A percentile compares a stretch with the other conserved stretches of the same genome.
Evolutionary conservation across 2,888 invertebrate species (phyloP).

Genomic region (Agrochola macilenta): DNA sequence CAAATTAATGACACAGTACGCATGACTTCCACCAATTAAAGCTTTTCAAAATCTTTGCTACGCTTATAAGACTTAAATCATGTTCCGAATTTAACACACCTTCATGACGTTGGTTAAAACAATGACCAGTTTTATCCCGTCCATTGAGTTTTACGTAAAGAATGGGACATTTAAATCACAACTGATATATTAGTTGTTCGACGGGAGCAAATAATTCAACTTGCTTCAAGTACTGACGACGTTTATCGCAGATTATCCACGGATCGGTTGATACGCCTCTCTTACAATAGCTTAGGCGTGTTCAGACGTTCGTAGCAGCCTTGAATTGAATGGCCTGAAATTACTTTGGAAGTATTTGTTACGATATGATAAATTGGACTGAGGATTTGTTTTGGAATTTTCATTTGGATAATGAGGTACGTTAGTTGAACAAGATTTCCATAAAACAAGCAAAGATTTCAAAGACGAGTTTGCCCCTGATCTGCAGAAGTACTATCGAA

Average conservation of each 20-base stretch:
- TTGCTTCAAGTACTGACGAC: constrained; percentile 74
- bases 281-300: constrained; percentile 68
- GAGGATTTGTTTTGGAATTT: constrained; percentile 21
- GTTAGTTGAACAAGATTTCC: constrained; percentile 17
- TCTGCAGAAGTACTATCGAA: not conserved
- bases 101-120: constrained; percentile 36
- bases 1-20: constrained; percentile 18
- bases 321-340: constrained; percentile 49
- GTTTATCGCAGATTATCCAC: constrained; percentile 83
- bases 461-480: not conserved
- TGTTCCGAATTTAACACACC: constrained; percentile 20
- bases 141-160: constrained; percentile 30
- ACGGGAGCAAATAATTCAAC: constrained; percentile 68
- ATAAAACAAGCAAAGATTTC: constrained; percentile 18
- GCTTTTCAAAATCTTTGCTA: not conserved
- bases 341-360: constrained; percentile 25
- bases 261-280: constrained; percentile 73
- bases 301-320: constrained; percentile 53
- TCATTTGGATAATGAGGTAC: constrained; percentile 10
- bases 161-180: constrained; percentile 62
- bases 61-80: constrained; percentile 1
- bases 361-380: constrained; percentile 33
- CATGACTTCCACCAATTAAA: constrained; percentile 1
- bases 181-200: constrained; percentile 63
- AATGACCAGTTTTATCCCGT: constrained; percentile 43